A percentile compares a stretch with the other conserved stretches of the same genome.
Conservation (phyloP, 1,140 invertebrate genomes). For the Spodoptera litura region DNA sequence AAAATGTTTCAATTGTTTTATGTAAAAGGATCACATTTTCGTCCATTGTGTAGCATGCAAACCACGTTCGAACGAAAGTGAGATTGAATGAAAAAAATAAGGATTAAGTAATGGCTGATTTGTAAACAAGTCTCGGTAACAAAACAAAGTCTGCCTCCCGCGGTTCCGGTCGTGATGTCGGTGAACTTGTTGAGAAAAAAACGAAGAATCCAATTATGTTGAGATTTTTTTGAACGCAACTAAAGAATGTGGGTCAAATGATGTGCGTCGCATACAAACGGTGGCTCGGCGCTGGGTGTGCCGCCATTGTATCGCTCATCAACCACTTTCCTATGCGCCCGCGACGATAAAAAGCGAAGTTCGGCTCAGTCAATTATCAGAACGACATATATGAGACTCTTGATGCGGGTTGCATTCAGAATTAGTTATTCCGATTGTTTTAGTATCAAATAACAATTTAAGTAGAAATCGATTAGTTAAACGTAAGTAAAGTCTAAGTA, state of each 20-base stretch:
- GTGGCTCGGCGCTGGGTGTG: background rate
- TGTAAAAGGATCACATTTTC: no score
- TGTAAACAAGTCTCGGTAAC: slow-evolving; percentile 29
- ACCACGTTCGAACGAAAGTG: slow-evolving; percentile 30
- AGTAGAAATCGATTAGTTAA: no score
- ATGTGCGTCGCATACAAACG: slow-evolving; percentile 40
- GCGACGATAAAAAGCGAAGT: slow-evolving; percentile 34
- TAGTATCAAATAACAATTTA: no score
- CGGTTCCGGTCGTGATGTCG: slow-evolving; percentile 37
- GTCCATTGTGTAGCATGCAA: slow-evolving; percentile 11
- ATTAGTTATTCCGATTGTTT: slow-evolving; percentile 5
- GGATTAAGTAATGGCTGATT: slow-evolving; percentile 39
- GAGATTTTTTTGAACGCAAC: slow-evolving; percentile 34
- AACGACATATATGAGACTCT: slow-evolving; percentile 5
- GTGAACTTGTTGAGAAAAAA: slow-evolving; percentile 33
- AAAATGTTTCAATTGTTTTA: no score
- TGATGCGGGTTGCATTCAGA: slow-evolving; percentile 11
- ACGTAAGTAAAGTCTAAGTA: no score
- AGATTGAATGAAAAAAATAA: slow-evolving; percentile 37
- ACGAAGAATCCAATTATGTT: slow-evolving; percentile 26
- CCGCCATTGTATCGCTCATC: slow-evolving; percentile 36
- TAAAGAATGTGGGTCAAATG: slow-evolving; percentile 43
- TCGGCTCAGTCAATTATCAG: slow-evolving; percentile 21
- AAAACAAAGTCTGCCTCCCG: slow-evolving; percentile 37
- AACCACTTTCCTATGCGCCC: slow-evolving; percentile 44